These are phyloP conservation scores for Palythoa grandis DNA, from an alignment of 92 coral and sea anemone genomes.

Conservation along the genomic window DNA sequence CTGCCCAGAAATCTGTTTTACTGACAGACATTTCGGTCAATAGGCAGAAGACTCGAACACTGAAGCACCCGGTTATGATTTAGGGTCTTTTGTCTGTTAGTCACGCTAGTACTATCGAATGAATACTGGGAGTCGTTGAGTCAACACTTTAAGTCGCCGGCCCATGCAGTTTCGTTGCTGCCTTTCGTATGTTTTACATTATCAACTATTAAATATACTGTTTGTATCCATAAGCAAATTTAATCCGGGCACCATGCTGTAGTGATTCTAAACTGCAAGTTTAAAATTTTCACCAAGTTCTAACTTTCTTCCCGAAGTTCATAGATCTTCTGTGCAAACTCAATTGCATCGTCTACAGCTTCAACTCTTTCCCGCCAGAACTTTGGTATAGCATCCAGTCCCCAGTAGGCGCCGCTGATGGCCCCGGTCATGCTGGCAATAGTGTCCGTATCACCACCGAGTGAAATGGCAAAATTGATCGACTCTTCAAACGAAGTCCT, in stretches of 20 bases:
- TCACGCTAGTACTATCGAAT: too few relatives aligned
- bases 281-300: not conserved
- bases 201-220: too few relatives aligned
- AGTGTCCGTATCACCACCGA: conserved; percentile 99
- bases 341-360: conserved; percentile 77
- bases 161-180: too few relatives aligned
- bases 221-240: too few relatives aligned
- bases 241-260: not conserved
- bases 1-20: too few relatives aligned
- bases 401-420: conserved; percentile 95
- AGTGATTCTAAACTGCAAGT: not conserved
- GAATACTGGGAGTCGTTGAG: too few relatives aligned
- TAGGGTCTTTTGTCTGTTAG: too few relatives aligned
- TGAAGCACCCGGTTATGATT: too few relatives aligned
- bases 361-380: conserved; percentile 84
- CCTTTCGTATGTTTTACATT: too few relatives aligned
- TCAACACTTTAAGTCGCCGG: too few relatives aligned
- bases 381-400: conserved; percentile 73
- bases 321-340: conserved; percentile 81
- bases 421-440: conserved; percentile 98
- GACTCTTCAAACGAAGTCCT: conserved; percentile 72
- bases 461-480: conserved; percentile 87
- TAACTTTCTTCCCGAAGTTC: conserved; percentile 48
- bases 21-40: too few relatives aligned
- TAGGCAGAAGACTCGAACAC: too few relatives aligned